Base-by-base conservation (phyloP, 2,888 invertebrate species). In the Salpingus planirostris region DNA sequence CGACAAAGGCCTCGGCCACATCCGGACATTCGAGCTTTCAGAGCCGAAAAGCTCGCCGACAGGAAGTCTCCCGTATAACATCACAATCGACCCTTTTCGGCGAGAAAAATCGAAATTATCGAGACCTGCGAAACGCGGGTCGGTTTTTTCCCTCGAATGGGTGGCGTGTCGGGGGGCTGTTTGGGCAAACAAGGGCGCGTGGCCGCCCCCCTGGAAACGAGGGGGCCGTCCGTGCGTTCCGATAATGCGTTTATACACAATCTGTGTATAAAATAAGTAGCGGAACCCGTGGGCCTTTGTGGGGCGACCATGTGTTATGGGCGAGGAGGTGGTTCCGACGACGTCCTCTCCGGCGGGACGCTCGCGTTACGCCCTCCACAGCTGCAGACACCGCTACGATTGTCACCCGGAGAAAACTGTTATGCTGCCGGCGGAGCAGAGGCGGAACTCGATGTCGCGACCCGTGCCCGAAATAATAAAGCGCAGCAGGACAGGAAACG, bases 121-220 rank as follows among this genome's bases (percentile, higher is more conserved):
- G n/a, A n/a, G n/a, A n/a, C n/a, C n/a, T n/a, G n/a, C n/a, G n/a
- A n/a, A n/a, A n/a, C n/a, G n/a, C n/a, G n/a, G n/a, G n/a, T n/a
- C n/a, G n/a, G n/a, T n/a, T n/a, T n/a, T n/a, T n/a, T n/a, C n/a
- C n/a, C n/a, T n/a, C n/a, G n/a, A n/a, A n/a, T n/a, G n/a, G n/a
- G n/a, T n/a, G n/a, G n/a, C n/a, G n/a, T n/a, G 31, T 36, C 31
- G 36, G 46, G 50, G 49, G 45, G 44, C 39, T 42, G 47, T 47
- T 50, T 50, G 42, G 32, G 38, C 43, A 52, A 52, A 52, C 52
- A 52, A 47, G 47, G 33, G 35, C 50, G 52, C 50, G 52, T 50
- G 49, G 31, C 45, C 45, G 36, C 40, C 42, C 7, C 23, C 10
- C 31, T 41, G 40, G 38, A 45, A 49, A 49, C 41, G 47, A 49